phyloP scores from a whole-genome alignment of 1,140 invertebrate genomes.

The Trissolcus basalis region DNA sequence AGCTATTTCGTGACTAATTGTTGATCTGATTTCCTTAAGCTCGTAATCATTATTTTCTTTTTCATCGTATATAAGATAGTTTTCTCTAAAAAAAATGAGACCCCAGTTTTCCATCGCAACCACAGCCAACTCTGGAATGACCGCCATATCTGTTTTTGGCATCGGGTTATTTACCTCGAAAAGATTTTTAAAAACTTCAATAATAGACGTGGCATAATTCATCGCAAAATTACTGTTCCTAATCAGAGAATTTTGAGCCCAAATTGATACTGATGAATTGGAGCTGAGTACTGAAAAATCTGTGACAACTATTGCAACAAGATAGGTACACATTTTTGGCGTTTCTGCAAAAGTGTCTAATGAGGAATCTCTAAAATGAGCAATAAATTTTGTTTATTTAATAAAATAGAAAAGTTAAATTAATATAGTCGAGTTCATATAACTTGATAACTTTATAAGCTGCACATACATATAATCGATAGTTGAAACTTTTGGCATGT shows the following conservation, averaged over 20 bases:
- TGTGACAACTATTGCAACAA: constrained; percentile 89
- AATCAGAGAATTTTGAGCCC: constrained; percentile 79
- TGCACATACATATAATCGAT: constrained; percentile 24
- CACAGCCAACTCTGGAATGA: constrained; percentile 80
- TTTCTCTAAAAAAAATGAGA: constrained; percentile 78
- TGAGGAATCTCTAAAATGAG: constrained; percentile 22
- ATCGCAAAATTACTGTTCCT: constrained; percentile 78
- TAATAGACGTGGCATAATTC: constrained; percentile 75
- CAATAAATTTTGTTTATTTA: constrained; percentile 2
- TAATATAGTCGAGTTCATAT: too few relatives aligned
- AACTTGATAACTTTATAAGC: not conserved
- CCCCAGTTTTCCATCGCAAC: constrained; percentile 86
- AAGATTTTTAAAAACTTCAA: constrained; percentile 64
- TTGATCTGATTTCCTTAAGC: not conserved
- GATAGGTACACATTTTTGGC: constrained; percentile 90
- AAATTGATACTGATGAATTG: constrained; percentile 78
- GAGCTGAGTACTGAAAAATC: constrained; percentile 79
- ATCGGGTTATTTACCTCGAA: constrained; percentile 71
- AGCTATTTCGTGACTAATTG: constrained; percentile 79
- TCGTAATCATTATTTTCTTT: constrained; percentile 49
- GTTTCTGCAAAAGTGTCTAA: constrained; percentile 81
- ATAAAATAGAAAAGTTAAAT: too few relatives aligned
- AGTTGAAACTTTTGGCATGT: constrained; percentile 81
- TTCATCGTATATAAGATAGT: constrained; percentile 79
- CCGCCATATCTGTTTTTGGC: constrained; percentile 79